A percentile compares a stretch with the other conserved stretches of the same genome.
Conservation (phyloP, 2,888 invertebrate species). For the Drosophila percnosoma region DNA sequence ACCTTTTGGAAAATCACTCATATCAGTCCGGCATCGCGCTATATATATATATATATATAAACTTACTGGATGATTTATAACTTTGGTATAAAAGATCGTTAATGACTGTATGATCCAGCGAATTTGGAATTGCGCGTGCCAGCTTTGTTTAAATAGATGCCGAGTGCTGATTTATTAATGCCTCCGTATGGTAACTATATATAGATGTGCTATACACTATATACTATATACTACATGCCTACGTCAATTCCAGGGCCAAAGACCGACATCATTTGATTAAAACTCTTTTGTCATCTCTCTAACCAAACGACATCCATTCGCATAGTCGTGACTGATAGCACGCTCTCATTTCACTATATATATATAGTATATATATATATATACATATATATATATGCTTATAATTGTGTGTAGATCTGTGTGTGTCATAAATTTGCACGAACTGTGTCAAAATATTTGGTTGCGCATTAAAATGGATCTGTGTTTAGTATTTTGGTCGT, state of each 20-base stretch:
- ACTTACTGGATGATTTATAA: neutral
- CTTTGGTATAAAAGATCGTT: slow-evolving; percentile 1
- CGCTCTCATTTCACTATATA: slow-evolving; percentile 12
- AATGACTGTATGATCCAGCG: slow-evolving; percentile 6
- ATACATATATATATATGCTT: neutral
- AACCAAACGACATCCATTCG: slow-evolving; percentile 7
- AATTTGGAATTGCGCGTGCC: neutral
- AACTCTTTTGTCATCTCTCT: slow-evolving; percentile 40
- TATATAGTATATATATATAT: neutral
- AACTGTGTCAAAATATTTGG: slow-evolving; percentile 52
- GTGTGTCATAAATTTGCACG: slow-evolving; percentile 20
- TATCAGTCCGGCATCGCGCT: neutral
- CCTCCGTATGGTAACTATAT: slow-evolving; percentile 22
- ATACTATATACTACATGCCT: slow-evolving; percentile 5
- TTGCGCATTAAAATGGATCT: slow-evolving; percentile 44
- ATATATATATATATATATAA: neutral
- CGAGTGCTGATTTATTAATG: slow-evolving; percentile 45
- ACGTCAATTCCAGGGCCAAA: slow-evolving; percentile 53
- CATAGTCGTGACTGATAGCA: slow-evolving; percentile 49
- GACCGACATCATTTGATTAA: slow-evolving; percentile 53
- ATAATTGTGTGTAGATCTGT: neutral
- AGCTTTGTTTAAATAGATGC: slow-evolving; percentile 37
- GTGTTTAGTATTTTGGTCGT: slow-evolving; percentile 17
- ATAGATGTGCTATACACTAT: neutral
- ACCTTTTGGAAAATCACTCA: neutral